Conservation (phyloP, 2,888 invertebrate genomes). For the Eupithecia vulgata region DNA sequence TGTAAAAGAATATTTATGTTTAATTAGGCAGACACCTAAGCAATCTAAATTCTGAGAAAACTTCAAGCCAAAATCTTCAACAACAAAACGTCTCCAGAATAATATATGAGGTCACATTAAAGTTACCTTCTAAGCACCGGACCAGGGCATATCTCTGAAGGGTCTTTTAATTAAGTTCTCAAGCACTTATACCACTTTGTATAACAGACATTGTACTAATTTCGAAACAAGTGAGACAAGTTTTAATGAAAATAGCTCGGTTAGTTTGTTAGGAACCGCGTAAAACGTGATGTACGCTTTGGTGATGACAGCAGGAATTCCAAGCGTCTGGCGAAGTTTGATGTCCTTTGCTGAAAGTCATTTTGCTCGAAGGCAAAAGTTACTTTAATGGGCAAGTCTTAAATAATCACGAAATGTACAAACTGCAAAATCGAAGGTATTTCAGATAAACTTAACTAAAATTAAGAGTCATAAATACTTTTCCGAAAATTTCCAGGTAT, state of each 20-base stretch:
- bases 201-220: conserved; percentile 53
- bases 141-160: conserved; percentile 47
- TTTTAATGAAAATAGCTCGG: conserved; percentile 62
- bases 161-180: conserved; percentile 60
- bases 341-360: background rate
- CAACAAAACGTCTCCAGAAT: background rate
- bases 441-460: background rate
- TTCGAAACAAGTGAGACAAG: conserved; percentile 58
- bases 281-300: conserved; percentile 44
- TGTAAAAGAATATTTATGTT: background rate
- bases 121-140: conserved; percentile 31
- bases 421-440: background rate
- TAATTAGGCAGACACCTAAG: background rate
- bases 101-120: conserved; percentile 15
- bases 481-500: background rate
- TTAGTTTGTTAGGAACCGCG: conserved; percentile 49
- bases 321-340: conserved; percentile 24
- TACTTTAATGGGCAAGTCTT: background rate
- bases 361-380: background rate
- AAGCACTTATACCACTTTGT: conserved; percentile 57
- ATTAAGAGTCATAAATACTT: background rate
- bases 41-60: background rate
- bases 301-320: conserved; percentile 39
- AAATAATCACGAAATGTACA: background rate
- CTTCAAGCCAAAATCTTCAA: background rate